Percentiles rank a stretch among this genome's conserved stretches.
phyloP scores from a whole-genome alignment of 2,113 vertebrate species.

The Heterotis niloticus region DNA sequence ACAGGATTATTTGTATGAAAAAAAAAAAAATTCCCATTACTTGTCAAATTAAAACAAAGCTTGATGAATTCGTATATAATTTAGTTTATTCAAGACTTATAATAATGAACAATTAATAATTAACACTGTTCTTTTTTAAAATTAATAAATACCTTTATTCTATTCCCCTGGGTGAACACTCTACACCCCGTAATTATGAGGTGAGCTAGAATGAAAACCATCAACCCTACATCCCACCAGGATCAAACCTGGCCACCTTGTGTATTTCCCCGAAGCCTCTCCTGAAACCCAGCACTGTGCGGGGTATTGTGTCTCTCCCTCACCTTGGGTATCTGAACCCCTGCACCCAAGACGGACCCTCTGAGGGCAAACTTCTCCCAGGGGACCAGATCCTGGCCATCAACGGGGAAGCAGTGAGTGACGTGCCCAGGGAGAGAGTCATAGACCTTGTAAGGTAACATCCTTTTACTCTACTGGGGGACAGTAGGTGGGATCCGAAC shows the following conservation, averaged over 20 bases:
- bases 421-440: constrained; percentile 89
- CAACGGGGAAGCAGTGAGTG: constrained; percentile 90
- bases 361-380: constrained; percentile 88
- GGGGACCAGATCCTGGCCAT: constrained; percentile 96
- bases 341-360: constrained; percentile 77
- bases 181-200: too few relatives aligned
- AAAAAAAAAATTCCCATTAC: too few relatives aligned
- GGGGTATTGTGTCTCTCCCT: neutral
- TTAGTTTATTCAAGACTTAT: too few relatives aligned
- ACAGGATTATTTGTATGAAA: too few relatives aligned
- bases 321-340: constrained; percentile 17
- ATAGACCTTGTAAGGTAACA: constrained; percentile 96
- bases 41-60: too few relatives aligned
- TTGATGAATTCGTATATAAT: too few relatives aligned
- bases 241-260: neutral
- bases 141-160: too few relatives aligned
- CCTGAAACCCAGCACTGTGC: neutral
- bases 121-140: too few relatives aligned
- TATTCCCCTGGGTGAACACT: too few relatives aligned
- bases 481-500: constrained; percentile 21
- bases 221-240: too few relatives aligned
- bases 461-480: constrained; percentile 67
- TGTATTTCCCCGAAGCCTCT: neutral
- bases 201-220: too few relatives aligned
- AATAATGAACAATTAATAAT: too few relatives aligned